Base-by-base conservation (phyloP, 2,797 vertebrate genomes). In the Parambassis ranga region DNA sequence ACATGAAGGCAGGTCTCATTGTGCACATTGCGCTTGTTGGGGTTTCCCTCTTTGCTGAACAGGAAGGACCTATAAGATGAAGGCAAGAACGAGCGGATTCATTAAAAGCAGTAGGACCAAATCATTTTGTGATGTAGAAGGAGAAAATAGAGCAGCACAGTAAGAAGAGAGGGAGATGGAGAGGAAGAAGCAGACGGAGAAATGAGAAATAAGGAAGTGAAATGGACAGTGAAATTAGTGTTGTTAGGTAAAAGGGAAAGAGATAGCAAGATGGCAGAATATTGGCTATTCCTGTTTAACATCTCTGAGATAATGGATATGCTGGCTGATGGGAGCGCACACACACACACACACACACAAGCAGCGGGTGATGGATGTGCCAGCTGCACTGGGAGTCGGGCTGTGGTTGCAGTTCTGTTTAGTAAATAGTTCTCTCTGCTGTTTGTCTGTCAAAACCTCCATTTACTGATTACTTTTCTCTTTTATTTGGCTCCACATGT, bases 1-100 rank as follows among this genome's bases (percentile, higher is more conserved):
- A 98, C 92, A 71, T 99, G 98, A 91, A 98, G 94, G 81, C 96
- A 95, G 6, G 96, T 98, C 89, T 99, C 97, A 53, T 99, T 98
- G 92, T 98, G 96, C 63, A 98, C 92, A 8, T 99, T 99, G 33
- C 96, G 92, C 87, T 99, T 99, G 89, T 99, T 99, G 55, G 97
- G 98, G 90, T 99, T 99, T 35, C 98, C 98, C 62, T 99, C 98
- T 92, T 98, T 96, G 81, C 92, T 95, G 84, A 96, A 98, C 76
- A 99, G 94, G 84, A 99, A 99, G 59, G 95, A 95, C 91, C 98
- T 99, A 80, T 31, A 70, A 6, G 6, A 41, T 37, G 52, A 18
- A 53, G 28, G 15, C 4, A 48, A 56, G 7, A 16, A 33, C 44
- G 18, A 31, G 2, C 2, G 16, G 10, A 43, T 14, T 28, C 4